Evolutionary conservation across 1,140 invertebrate species (phyloP).

Genomic region (Camponotus pennsylvanicus): DNA sequence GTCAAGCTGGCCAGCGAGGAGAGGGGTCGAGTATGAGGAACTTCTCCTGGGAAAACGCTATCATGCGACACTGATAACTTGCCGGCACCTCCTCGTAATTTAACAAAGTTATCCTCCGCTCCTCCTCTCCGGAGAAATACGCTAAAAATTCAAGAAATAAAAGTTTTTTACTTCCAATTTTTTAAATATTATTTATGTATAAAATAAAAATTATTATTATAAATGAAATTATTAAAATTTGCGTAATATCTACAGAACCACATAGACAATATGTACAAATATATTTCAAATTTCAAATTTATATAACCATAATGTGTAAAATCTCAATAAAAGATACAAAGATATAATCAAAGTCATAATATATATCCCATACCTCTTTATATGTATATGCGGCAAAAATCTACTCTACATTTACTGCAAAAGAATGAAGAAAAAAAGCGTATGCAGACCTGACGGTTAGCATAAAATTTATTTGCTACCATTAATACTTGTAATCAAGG

Average conservation of each 20-base stretch:
- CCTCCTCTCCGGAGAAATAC: constrained; percentile 77
- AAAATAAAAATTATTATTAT: constrained; percentile 20
- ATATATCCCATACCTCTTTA: too few relatives aligned
- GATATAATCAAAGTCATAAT: too few relatives aligned
- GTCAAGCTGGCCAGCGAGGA: constrained; percentile 82
- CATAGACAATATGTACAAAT: neutral
- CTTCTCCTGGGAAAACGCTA: constrained; percentile 91
- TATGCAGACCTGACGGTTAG: neutral
- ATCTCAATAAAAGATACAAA: too few relatives aligned
- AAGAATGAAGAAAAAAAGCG: neutral
- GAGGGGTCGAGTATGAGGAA: constrained; percentile 82
- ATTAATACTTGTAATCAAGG: constrained; percentile 26
- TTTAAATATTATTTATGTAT: neutral
- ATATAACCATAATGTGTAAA: neutral
- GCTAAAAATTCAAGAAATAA: constrained; percentile 68
- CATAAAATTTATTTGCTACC: constrained; percentile 3
- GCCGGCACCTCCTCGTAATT: constrained; percentile 79
- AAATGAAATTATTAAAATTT: neutral
- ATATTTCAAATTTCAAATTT: neutral
- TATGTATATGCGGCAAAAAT: neutral
- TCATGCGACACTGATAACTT: constrained; percentile 92
- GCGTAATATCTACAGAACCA: neutral
- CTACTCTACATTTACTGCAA: neutral
- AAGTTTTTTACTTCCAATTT: constrained; percentile 3
- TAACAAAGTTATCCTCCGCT: constrained; percentile 80